Evolutionary conservation across 1,140 invertebrate species (phyloP), one percentile per base, ranked within the genome.

Genomic region (Geopemphigus sp.): DNA sequence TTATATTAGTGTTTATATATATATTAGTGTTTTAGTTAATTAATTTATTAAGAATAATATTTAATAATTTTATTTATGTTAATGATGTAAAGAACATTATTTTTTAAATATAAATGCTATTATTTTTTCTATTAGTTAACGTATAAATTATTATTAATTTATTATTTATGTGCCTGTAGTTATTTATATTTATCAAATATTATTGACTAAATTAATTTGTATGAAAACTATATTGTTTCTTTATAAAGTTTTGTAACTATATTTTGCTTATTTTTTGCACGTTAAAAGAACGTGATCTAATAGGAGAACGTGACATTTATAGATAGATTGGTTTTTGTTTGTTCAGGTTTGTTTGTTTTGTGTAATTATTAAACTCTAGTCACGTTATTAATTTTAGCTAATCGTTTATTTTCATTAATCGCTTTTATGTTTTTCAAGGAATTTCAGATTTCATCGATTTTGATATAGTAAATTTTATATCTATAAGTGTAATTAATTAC

Each of bases 331-430:
- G 14, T 68, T 68, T 50, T 68, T 68, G 66, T 68, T 68, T 68
- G 45, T 68, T 68, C 26, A 68, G 66, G 66, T 50, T 11, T 14
- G 45, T 68, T 68, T 68, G 66, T 68, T 68, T 68, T 68, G 47
- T 68, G 66, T 68, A 68, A 68, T 68, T 68, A 68, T 68, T 22
- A 68, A 50, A 68, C 66, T 68, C 66, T 68, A 14, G 66, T 68
- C 66, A 68, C 66, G 66, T 68, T 68, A 68, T 68, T 68, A 68
- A 68, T 68, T 68, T 68, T 68, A 66, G 14, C n/a, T 68, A 39
- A 39, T 68, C 14, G 66, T 68, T 26, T n/a, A 24, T 68, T 68
- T 68, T 50, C 39, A 50, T 22, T n/a, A 47, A 68, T 68, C 14
- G 66, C 15, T 10, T 68, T 68, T 64, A 15, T 64, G 32, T 50